Evolutionary conservation across 2,888 invertebrate genomes (phyloP).

Genomic region (Ichneumon xanthorius): DNA sequence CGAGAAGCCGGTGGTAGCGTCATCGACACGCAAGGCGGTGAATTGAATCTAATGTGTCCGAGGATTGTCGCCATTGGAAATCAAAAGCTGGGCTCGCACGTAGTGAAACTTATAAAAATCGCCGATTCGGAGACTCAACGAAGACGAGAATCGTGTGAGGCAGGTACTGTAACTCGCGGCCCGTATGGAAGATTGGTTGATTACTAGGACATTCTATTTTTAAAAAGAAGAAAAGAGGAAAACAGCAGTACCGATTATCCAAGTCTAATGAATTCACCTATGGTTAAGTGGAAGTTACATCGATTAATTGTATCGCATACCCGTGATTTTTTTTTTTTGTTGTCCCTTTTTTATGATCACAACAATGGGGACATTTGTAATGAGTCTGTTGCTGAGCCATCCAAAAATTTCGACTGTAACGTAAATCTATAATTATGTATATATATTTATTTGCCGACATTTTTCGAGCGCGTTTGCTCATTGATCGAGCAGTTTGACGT

Average conservation of each 20-base stretch:
- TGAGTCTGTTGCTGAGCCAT: neutral
- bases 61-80: constrained; percentile 86
- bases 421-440: neutral
- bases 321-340: neutral
- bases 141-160: constrained; percentile 62
- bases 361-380: neutral
- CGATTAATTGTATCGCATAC: neutral
- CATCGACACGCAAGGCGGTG: constrained; percentile 88
- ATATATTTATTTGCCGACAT: neutral
- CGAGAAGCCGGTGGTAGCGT: constrained; percentile 91
- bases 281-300: neutral
- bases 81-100: constrained; percentile 85
- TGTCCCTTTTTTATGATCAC: neutral
- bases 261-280: too few species aligned
- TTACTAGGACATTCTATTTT: neutral
- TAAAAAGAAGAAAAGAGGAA: neutral
- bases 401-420: neutral
- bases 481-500: neutral
- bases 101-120: constrained; percentile 85
- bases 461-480: neutral
- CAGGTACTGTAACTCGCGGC: neutral
- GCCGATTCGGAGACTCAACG: constrained; percentile 83
- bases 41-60: constrained; percentile 87
- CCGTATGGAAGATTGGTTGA: neutral
- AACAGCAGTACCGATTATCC: too few species aligned